These are phyloP conservation scores for Hirundichthys speculiger DNA, from an alignment of 2,113 vertebrate genomes.

Conservation along the genomic window DNA sequence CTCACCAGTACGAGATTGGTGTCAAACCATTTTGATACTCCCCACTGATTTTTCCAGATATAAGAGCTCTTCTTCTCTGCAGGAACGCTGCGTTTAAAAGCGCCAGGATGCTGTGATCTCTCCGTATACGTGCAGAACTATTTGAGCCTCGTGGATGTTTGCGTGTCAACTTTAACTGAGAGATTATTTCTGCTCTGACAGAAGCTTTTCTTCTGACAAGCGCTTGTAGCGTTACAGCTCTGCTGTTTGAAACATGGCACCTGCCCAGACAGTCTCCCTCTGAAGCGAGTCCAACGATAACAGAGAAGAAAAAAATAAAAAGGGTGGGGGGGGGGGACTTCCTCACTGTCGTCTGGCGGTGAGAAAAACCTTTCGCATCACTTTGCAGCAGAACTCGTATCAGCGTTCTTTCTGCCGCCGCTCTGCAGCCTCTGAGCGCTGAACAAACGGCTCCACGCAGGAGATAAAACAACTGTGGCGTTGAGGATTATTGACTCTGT, in stretches of 20 bases:
- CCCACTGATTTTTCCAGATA: too few species aligned
- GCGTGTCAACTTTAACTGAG: background rate
- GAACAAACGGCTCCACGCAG: constrained; percentile 42
- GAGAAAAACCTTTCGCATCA: constrained; percentile 24
- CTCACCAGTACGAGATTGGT: too few species aligned
- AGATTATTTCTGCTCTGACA: constrained; percentile 13
- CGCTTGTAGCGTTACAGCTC: background rate
- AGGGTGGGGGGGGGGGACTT: background rate
- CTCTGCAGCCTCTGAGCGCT: constrained; percentile 22
- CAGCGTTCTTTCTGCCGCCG: constrained; percentile 39
- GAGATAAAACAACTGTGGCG: constrained; percentile 50
- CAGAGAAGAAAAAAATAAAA: background rate
- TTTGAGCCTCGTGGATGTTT: too few species aligned
- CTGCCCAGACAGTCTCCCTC: constrained; percentile 18
- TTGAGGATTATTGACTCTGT: constrained; percentile 42
- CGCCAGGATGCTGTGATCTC: too few species aligned
- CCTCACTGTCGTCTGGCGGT: constrained; percentile 6
- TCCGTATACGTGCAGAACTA: too few species aligned
- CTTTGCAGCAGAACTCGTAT: constrained; percentile 29
- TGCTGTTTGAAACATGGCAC: background rate
- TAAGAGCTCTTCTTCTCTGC: too few species aligned
- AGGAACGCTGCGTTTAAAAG: too few species aligned
- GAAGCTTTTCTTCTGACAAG: background rate
- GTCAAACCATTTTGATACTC: too few species aligned
- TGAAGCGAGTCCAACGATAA: constrained; percentile 13